A percentile compares a stretch with the other conserved stretches of the same genome.
These are phyloP conservation scores for Sycobia sp. DNA, from an alignment of 1,140 invertebrate species.

Conservation along the genomic window DNA sequence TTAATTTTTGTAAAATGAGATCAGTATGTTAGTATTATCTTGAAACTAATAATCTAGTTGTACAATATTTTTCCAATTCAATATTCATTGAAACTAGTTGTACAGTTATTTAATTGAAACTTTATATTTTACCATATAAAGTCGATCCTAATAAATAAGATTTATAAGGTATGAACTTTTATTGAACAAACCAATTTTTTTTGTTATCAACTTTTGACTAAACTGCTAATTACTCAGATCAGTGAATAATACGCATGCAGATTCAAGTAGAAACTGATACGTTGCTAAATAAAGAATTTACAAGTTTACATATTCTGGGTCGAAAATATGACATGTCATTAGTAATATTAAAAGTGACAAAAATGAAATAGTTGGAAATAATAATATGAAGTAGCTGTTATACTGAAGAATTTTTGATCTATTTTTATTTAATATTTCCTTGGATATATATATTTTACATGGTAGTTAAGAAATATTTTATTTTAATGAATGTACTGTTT, in stretches of 20 bases:
- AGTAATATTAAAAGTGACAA: slow-evolving; percentile 19
- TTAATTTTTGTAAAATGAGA: too few species aligned
- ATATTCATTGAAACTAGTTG: too few species aligned
- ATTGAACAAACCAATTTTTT: slow-evolving; percentile 19
- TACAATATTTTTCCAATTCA: too few species aligned
- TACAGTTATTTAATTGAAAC: too few species aligned
- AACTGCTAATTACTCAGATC: slow-evolving; percentile 27
- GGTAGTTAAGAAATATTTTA: too few species aligned
- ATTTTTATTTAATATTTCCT: slow-evolving; percentile 10
- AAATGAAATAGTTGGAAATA: slow-evolving; percentile 19
- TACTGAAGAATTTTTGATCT: slow-evolving; percentile 15
- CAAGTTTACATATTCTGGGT: slow-evolving; percentile 20
- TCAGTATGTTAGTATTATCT: too few species aligned
- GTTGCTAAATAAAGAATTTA: slow-evolving; percentile 27
- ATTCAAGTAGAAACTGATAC: slow-evolving; percentile 2
- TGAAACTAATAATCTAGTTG: too few species aligned
- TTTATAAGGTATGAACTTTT: slow-evolving; percentile 9
- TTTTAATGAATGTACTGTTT: too few species aligned
- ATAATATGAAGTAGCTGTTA: slow-evolving; percentile 32
- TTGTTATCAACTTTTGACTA: slow-evolving; percentile 27
- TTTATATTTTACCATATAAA: too few species aligned
- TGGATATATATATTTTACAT: too few species aligned
- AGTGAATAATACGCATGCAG: slow-evolving; percentile 1
- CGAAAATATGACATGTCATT: slow-evolving; percentile 26
- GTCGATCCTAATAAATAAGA: too few species aligned